Conservation (phyloP, 1,140 invertebrate genomes). For the Monomorium pharaonis region DNA sequence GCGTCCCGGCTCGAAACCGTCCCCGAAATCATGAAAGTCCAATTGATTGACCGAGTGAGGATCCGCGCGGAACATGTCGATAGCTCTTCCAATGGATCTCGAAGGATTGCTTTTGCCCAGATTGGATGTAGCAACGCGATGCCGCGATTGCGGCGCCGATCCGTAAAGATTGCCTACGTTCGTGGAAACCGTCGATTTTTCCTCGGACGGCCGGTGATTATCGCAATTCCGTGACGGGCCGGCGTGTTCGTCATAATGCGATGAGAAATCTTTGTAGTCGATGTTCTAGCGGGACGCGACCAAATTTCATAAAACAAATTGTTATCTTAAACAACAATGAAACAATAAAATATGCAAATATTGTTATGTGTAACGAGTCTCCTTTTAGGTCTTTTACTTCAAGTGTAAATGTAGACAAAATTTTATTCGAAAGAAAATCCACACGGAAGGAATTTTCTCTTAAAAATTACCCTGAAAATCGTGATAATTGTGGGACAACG, state of each 20-base stretch:
- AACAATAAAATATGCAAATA: neutral
- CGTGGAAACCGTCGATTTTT: neutral
- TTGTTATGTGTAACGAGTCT: neutral
- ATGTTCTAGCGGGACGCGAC: neutral
- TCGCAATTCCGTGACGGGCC: slow-evolving; percentile 55
- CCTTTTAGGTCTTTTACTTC: too few species aligned
- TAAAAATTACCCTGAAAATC: too few species aligned
- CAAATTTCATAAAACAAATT: neutral
- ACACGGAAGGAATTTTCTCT: too few species aligned
- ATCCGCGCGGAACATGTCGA: slow-evolving; percentile 28
- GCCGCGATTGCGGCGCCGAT: slow-evolving; percentile 55
- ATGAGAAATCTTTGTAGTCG: slow-evolving; percentile 53
- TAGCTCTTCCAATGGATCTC: slow-evolving; percentile 4
- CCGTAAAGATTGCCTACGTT: slow-evolving; percentile 56
- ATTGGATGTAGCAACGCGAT: slow-evolving; percentile 19
- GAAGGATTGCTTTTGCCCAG: slow-evolving; percentile 18
- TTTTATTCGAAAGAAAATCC: too few species aligned
- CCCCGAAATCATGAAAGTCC: slow-evolving; percentile 57
- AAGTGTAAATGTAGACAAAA: too few species aligned
- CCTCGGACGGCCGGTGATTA: slow-evolving; percentile 32
- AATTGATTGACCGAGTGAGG: slow-evolving; percentile 58
- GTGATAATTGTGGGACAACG: too few species aligned
- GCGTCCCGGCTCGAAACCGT: slow-evolving; percentile 50
- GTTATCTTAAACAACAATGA: neutral
- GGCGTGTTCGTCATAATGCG: slow-evolving; percentile 56